Evolutionary conservation across 2,888 invertebrate genomes (phyloP).

Genomic region (Polydrusus cervinus): DNA sequence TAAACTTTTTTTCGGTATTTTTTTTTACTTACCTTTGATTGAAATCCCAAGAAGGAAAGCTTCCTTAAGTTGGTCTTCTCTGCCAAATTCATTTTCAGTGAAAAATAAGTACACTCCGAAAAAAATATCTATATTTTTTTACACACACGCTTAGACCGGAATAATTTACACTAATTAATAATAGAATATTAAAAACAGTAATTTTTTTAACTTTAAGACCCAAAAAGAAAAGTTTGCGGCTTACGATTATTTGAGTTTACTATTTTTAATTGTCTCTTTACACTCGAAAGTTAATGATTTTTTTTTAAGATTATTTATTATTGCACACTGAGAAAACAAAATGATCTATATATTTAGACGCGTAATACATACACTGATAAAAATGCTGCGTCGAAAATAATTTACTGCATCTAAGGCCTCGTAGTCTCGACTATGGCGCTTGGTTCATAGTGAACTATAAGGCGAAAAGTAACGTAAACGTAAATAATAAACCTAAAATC

Average conservation of each 20-base stretch:
- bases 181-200: too few relatives aligned
- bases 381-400: neutral
- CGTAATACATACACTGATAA: slow-evolving; percentile 1
- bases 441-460: too few relatives aligned
- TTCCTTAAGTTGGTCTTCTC: slow-evolving; percentile 78
- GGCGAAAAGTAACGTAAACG: neutral
- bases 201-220: too few relatives aligned
- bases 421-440: too few relatives aligned
- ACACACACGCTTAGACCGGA: neutral
- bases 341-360: too few relatives aligned
- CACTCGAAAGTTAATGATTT: too few relatives aligned
- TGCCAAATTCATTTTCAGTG: slow-evolving; percentile 62
- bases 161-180: neutral
- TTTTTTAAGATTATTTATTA: too few relatives aligned
- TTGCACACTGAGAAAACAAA: neutral
- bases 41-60: slow-evolving; percentile 83
- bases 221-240: too few relatives aligned
- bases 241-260: too few relatives aligned
- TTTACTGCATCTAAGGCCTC: too few relatives aligned
- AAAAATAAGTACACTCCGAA: neutral
- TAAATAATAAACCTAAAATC: slow-evolving; percentile 27
- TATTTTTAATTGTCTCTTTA: too few relatives aligned
- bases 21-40: slow-evolving; percentile 75
- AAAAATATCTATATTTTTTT: neutral
- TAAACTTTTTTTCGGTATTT: too few relatives aligned